A percentile compares a stretch with the other conserved stretches of the same genome.
phyloP scores from a whole-genome alignment of 2,797 vertebrate genomes.

The Siniperca undulata region DNA sequence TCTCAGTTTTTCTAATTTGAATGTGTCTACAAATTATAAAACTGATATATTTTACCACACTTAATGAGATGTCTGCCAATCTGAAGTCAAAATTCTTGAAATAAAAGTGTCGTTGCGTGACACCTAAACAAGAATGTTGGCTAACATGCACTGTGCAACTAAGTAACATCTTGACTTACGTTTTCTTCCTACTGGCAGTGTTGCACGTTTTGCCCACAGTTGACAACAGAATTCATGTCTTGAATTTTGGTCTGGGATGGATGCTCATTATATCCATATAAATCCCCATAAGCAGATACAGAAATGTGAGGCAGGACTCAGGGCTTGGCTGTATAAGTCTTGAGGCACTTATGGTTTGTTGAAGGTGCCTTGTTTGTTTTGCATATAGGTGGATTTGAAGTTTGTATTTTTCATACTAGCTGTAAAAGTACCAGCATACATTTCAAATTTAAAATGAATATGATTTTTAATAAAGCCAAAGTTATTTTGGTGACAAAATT shows the following conservation, averaged over 20 bases:
- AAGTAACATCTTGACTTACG: not conserved
- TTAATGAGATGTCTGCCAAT: conserved; percentile 9
- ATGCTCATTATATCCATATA: conserved; percentile 1
- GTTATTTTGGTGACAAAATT: conserved; percentile 60
- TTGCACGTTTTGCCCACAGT: conserved; percentile 10
- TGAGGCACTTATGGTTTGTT: conserved; percentile 54
- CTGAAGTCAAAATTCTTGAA: conserved; percentile 18
- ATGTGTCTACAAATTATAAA: conserved; percentile 5
- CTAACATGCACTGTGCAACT: conserved; percentile 1
- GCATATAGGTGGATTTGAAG: conserved; percentile 65
- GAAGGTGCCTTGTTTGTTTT: conserved; percentile 69
- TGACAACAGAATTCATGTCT: not conserved
- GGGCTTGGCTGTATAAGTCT: conserved; percentile 33
- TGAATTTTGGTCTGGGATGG: not conserved
- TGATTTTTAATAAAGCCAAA: conserved; percentile 74
- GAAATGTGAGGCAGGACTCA: conserved; percentile 56
- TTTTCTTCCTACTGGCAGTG: conserved; percentile 12
- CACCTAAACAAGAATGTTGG: not conserved
- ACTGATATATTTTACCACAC: not conserved
- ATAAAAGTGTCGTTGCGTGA: conserved; percentile 2
- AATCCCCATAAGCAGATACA: conserved; percentile 3
- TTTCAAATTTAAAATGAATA: conserved; percentile 58
- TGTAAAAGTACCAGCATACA: conserved; percentile 66
- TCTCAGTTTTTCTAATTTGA: conserved; percentile 4
- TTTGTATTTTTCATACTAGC: conserved; percentile 79